A percentile compares a stretch with the other conserved stretches of the same genome.
Evolutionary conservation across 2,797 vertebrate species (phyloP).

Genomic region (Gymnothorax reevesii): DNA sequence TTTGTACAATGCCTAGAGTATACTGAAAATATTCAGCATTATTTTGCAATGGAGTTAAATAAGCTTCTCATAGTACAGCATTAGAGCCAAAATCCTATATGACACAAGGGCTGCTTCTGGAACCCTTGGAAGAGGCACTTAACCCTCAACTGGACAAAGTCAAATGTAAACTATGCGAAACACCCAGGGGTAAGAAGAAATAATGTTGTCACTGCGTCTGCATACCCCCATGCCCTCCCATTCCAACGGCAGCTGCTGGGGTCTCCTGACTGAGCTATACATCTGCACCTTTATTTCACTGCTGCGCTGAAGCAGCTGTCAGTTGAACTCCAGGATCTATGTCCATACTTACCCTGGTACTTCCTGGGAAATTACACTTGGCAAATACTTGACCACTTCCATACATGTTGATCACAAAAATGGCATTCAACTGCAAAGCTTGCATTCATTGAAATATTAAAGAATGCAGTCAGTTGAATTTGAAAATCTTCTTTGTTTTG

Average conservation of each 20-base stretch:
- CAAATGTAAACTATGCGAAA: not conserved
- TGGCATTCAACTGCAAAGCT: not conserved
- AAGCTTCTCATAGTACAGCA: not conserved
- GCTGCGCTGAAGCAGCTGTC: constrained; percentile 38
- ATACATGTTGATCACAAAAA: not conserved
- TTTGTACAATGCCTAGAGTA: not conserved
- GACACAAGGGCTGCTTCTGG: not conserved
- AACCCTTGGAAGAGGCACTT: not conserved
- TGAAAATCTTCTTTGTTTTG: not conserved
- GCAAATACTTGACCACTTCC: not conserved
- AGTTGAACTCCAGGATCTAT: not conserved
- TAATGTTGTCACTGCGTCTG: not conserved
- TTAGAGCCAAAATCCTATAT: not conserved
- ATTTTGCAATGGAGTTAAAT: not conserved
- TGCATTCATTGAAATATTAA: not conserved
- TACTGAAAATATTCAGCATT: too few species aligned
- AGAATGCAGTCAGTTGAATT: not conserved
- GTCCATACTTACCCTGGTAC: not conserved
- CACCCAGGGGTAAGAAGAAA: not conserved
- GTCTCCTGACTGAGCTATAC: not conserved
- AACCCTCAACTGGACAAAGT: not conserved
- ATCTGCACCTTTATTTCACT: constrained; percentile 32
- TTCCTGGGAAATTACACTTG: not conserved
- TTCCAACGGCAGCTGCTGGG: not conserved
- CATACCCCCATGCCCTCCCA: not conserved